A percentile compares a stretch with the other conserved stretches of the same genome.
These are phyloP conservation scores for Melinaea marsaeus DNA, from an alignment of 2,888 invertebrate genomes.

Conservation along the genomic window DNA sequence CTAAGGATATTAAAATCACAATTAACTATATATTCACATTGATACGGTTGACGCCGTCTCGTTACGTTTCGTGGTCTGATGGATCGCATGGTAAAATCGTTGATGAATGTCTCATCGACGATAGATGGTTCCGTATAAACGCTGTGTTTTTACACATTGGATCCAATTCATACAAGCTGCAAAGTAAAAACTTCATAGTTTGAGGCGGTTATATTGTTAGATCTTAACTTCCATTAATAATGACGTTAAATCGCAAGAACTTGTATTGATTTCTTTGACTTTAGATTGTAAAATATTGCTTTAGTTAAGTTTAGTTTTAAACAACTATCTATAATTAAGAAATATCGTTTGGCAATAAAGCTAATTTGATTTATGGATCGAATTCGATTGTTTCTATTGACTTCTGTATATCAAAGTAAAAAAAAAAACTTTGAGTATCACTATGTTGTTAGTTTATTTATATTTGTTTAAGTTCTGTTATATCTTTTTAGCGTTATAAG, in stretches of 20 bases:
- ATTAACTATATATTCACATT: too few species aligned
- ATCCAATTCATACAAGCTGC: neutral
- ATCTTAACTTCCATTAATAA: too few species aligned
- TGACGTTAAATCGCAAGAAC: constrained; percentile 12
- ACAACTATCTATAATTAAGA: constrained; percentile 18
- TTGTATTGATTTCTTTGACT: constrained; percentile 16
- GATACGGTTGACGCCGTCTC: neutral
- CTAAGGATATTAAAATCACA: too few species aligned
- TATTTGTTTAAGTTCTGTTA: too few species aligned
- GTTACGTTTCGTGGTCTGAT: constrained; percentile 10
- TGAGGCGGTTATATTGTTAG: too few species aligned
- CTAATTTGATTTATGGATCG: too few species aligned
- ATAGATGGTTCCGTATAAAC: constrained; percentile 6
- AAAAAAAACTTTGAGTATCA: too few species aligned
- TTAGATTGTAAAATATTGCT: constrained; percentile 26
- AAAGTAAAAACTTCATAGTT: neutral
- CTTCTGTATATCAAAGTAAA: too few species aligned
- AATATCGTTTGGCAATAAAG: constrained; percentile 6
- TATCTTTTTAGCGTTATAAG: too few species aligned
- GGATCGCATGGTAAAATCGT: constrained; percentile 10
- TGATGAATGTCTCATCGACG: constrained; percentile 14
- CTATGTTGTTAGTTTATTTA: too few species aligned
- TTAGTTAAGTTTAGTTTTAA: constrained; percentile 17
- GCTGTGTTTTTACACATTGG: neutral
- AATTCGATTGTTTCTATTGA: too few species aligned